Percentiles rank a stretch among this genome's conserved stretches.
These are phyloP conservation scores for human DNA, from an alignment of 2,113 vertebrate genomes.

Conservation along the genomic window DNA sequence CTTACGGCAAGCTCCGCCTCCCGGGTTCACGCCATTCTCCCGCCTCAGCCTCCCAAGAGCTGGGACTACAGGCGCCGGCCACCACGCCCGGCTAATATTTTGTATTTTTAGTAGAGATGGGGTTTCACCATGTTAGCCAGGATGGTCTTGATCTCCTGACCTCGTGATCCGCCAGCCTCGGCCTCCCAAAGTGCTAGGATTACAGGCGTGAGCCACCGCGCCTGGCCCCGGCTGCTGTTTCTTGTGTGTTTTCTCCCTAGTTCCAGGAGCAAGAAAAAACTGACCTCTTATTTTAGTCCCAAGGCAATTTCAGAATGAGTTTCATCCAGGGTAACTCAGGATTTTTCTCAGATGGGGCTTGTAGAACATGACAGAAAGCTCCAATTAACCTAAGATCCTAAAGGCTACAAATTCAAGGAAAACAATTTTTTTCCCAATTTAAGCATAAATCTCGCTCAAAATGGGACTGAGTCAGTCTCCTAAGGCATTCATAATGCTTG, in stretches of 20 bases:
- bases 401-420: background rate
- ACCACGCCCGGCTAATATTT: no score
- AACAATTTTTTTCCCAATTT: conserved; percentile 8
- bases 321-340: background rate
- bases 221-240: background rate
- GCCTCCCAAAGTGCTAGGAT: no score
- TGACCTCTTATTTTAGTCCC: background rate
- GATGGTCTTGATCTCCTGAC: no score
- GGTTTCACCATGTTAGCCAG: no score
- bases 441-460: background rate
- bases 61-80: no score
- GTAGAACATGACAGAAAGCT: background rate
- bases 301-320: background rate
- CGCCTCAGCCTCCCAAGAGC: no score
- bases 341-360: background rate
- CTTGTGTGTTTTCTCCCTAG: background rate
- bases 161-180: no score
- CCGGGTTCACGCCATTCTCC: no score
- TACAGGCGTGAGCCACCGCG: no score
- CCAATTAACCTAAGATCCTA: background rate
- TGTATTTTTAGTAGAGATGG: no score
- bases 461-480: background rate
- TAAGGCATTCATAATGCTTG: background rate
- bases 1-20: no score
- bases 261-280: background rate